Evolutionary conservation across 2,113 vertebrate species (phyloP).

Genomic region (Sapayoa aenigma): DNA sequence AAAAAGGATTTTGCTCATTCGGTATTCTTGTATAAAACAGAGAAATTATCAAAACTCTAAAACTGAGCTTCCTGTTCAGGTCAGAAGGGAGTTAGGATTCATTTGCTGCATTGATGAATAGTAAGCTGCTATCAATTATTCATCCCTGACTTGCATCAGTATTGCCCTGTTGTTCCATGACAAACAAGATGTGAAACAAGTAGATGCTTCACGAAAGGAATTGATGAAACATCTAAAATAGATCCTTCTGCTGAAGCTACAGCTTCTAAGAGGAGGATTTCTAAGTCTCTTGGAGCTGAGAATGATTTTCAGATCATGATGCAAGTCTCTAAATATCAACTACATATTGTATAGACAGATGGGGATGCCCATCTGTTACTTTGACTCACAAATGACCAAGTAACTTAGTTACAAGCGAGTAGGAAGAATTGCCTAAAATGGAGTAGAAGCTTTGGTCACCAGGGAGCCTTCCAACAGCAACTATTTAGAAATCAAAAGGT

Average conservation of each 20-base stretch:
- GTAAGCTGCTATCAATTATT: background rate
- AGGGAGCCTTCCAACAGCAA: too few species aligned
- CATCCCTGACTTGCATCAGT: background rate
- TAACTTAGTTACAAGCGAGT: background rate
- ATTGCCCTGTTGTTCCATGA: background rate
- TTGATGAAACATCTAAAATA: background rate
- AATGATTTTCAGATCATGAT: background rate
- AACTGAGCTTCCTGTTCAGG: background rate
- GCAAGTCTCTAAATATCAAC: background rate
- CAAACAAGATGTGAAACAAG: background rate
- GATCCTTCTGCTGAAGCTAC: background rate
- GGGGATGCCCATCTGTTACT: background rate
- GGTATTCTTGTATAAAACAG: background rate
- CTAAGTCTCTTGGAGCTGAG: background rate
- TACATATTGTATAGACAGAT: background rate
- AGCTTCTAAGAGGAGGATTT: background rate
- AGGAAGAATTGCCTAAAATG: background rate
- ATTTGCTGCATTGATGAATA: background rate
- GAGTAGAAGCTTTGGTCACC: background rate
- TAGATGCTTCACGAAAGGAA: background rate
- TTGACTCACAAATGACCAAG: background rate
- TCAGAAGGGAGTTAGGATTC: background rate
- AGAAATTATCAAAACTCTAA: background rate
- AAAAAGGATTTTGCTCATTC: background rate
- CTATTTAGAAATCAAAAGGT: background rate